Conservation (phyloP, 2,797 vertebrate genomes). For the Platyrinchus mystaceus region DNA sequence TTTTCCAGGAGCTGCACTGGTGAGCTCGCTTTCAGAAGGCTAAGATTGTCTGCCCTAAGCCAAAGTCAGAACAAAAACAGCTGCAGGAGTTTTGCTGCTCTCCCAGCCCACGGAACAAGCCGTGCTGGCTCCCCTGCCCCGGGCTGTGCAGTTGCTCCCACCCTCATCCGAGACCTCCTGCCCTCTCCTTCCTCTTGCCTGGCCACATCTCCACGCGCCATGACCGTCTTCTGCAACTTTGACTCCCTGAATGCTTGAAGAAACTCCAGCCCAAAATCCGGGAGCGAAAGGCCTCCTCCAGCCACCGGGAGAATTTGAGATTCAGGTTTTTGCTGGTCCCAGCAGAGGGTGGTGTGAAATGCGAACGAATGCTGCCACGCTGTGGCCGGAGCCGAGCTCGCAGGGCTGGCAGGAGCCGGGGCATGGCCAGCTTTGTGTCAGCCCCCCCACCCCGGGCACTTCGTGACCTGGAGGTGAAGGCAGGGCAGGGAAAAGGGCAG, state of each 20-base stretch:
- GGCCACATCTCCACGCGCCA: accelerated
- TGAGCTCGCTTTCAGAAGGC: background rate
- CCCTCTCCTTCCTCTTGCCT: background rate
- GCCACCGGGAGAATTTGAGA: background rate
- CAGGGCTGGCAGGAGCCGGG: background rate
- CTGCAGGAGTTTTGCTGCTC: background rate
- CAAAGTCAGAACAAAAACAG: background rate
- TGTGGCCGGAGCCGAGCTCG: constrained; percentile 15
- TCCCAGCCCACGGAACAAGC: background rate
- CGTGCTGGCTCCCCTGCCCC: accelerated
- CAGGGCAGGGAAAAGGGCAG: background rate
- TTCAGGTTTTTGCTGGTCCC: background rate
- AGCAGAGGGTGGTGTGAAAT: background rate
- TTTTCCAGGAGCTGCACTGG: background rate
- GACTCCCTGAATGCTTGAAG: background rate
- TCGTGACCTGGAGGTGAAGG: background rate
- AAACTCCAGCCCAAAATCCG: background rate
- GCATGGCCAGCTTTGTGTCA: background rate
- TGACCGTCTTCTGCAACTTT: background rate
- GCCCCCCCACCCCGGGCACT: background rate
- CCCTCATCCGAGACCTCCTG: background rate
- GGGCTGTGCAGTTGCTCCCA: background rate
- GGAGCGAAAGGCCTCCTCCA: background rate
- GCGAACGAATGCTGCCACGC: constrained; percentile 50
- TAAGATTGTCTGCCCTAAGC: background rate